Percentiles rank a stretch among this genome's conserved stretches.
Evolutionary conservation across 2,797 vertebrate species (phyloP).

Genomic region (Poecilia picta): DNA sequence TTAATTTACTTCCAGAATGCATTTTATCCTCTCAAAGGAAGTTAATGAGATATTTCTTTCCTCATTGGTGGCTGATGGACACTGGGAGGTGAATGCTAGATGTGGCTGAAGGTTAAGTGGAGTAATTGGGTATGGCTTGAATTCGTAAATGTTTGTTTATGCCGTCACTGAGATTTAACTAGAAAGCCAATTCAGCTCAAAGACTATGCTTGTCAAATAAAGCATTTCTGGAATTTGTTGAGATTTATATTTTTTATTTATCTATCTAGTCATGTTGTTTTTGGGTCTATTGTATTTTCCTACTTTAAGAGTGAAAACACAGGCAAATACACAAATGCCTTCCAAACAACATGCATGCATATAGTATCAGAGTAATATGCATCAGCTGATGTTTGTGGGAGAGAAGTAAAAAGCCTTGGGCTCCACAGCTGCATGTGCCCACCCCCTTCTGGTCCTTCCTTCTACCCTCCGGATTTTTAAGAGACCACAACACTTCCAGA

Average conservation of each 20-base stretch:
- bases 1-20: conserved; percentile 38
- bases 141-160: conserved; percentile 29
- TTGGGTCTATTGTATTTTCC: conserved; percentile 9
- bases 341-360: conserved; percentile 51
- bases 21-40: conserved; percentile 43
- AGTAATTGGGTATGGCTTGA: conserved; percentile 55
- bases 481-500: conserved; percentile 66
- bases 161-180: conserved; percentile 30
- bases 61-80: conserved; percentile 29
- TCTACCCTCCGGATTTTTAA: conserved; percentile 54
- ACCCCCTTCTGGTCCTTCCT: conserved; percentile 41
- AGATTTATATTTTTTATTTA: conserved; percentile 6
- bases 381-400: conserved; percentile 70
- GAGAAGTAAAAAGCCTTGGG: conserved; percentile 59
- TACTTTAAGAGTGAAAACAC: conserved; percentile 4
- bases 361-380: conserved; percentile 64
- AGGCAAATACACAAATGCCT: conserved; percentile 30
- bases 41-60: conserved; percentile 48
- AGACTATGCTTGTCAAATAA: conserved; percentile 38
- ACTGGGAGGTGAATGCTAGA: conserved; percentile 45
- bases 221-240: conserved; percentile 31
- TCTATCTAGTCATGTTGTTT: not conserved
- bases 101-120: conserved; percentile 51
- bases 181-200: conserved; percentile 48
- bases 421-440: conserved; percentile 63